A percentile compares a stretch with the other conserved stretches of the same genome.
These are phyloP conservation scores for Conger conger DNA, from an alignment of 2,113 vertebrate genomes.

Conservation along the genomic window DNA sequence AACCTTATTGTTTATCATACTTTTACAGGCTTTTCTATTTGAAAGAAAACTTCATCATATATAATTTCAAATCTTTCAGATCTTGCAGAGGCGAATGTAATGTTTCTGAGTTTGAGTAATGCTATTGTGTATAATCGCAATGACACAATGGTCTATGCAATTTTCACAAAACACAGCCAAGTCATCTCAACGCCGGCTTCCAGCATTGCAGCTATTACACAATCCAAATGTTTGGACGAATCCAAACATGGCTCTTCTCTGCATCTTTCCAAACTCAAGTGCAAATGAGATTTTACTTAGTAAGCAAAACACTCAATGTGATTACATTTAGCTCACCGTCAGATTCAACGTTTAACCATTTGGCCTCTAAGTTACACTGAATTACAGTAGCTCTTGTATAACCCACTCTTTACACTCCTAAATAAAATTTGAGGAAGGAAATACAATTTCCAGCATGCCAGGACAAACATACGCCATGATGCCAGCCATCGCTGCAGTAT, in stretches of 20 bases:
- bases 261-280: background rate
- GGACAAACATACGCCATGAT: background rate
- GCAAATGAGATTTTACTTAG: background rate
- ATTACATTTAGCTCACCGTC: background rate
- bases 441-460: background rate
- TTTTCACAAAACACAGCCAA: background rate
- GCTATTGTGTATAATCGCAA: background rate
- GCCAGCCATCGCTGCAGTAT: background rate
- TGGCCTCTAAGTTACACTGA: background rate
- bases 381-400: background rate
- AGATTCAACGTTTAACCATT: background rate
- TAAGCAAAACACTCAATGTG: background rate
- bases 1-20: too few relatives aligned
- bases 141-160: background rate
- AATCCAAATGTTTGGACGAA: background rate
- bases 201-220: too few relatives aligned
- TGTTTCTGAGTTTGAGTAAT: too few relatives aligned
- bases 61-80: too few relatives aligned
- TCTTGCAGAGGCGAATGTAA: too few relatives aligned
- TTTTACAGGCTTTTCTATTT: too few relatives aligned
- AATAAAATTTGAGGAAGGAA: background rate
- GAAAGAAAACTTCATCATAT: too few relatives aligned
- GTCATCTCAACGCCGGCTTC: too few relatives aligned
- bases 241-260: background rate
- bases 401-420: background rate